Evolutionary conservation across 2,113 vertebrate genomes (phyloP), one percentile per base, ranked within the genome.

Genomic region (Calidris pugnax): DNA sequence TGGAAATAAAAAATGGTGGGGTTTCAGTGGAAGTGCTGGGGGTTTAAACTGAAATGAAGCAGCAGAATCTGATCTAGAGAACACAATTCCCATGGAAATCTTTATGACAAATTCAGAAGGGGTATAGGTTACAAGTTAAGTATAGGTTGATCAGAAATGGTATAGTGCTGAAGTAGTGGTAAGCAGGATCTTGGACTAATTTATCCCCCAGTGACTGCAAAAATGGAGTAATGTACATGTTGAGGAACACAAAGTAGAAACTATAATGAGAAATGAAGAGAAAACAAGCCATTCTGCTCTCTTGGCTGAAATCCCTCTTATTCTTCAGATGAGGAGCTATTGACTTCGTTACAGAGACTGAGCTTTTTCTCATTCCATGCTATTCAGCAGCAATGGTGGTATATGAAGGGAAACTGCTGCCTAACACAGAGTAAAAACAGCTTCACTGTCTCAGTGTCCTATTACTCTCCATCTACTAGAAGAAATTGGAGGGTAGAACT

Each of bases 151-250:
- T 78, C 39, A 88, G 64, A 93, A 97, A 90, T 62, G 16, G 17
- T 69, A 9, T 45, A 90, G 56, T 84, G 39, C 43, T 94, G 80
- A 84, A 93, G 85, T 12, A 74, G 47, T 35, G 7, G 75, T 75
- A 89, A 93, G 94, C 53, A 89, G 48, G 22, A 85, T 76, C 83
- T 87, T 96, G 88, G 87, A 66, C 39, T 84, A 90, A 87, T 93
- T 95, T 96, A 95, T 94, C 9, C 93, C 69, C 69, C 62, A 89
- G 77, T 48, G 35, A 91, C 57, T 68, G 33, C 6, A 78, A 73
- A 90, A 69, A 73, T 62, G 5, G 33, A 6, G 26, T 47, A 77
- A 51, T 59, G 26, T 67, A 77, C 0, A 0, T 75, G 51, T 27
- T 85, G 73, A 81, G 24, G 66, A 93, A 75, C 48, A 80, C 33